Percentiles rank a stretch among this genome's conserved stretches.
Evolutionary conservation across 2,797 vertebrate genomes (phyloP).

Genomic region (Peromyscus aztecus): DNA sequence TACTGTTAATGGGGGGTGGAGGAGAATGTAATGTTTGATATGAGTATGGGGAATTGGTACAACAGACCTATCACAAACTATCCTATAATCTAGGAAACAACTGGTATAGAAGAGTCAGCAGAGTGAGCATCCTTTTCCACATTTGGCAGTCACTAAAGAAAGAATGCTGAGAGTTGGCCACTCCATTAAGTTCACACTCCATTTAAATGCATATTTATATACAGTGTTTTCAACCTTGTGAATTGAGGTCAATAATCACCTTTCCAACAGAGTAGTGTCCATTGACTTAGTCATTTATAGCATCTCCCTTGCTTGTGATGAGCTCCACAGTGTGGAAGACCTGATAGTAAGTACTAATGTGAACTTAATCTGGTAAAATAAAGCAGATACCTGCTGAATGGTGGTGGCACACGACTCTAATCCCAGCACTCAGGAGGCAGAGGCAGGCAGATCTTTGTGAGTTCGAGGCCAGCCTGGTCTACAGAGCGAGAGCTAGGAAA

Average conservation of each 20-base stretch:
- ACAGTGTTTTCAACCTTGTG: neutral
- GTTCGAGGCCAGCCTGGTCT: too few relatives aligned
- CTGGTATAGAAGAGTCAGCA: neutral
- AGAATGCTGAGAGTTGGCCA: neutral
- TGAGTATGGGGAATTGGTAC: neutral
- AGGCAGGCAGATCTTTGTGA: too few relatives aligned
- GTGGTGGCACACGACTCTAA: too few relatives aligned
- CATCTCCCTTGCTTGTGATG: neutral
- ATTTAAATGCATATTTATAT: neutral
- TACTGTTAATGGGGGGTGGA: too few relatives aligned
- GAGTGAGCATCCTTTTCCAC: neutral
- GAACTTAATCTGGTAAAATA: neutral
- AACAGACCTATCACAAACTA: neutral
- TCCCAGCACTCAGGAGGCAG: too few relatives aligned
- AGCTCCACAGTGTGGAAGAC: neutral
- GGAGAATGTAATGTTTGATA: neutral
- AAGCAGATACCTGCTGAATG: neutral
- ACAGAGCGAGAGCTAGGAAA: too few relatives aligned
- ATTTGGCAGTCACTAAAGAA: neutral
- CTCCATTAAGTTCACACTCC: neutral
- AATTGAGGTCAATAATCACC: neutral
- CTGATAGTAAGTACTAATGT: too few relatives aligned
- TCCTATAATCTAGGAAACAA: neutral
- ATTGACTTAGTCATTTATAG: neutral
- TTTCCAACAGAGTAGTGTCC: too few relatives aligned